A percentile compares a stretch with the other conserved stretches of the same genome.
These are phyloP conservation scores for Epistrophella euchroma DNA, from an alignment of 2,888 invertebrate genomes.

Conservation along the genomic window DNA sequence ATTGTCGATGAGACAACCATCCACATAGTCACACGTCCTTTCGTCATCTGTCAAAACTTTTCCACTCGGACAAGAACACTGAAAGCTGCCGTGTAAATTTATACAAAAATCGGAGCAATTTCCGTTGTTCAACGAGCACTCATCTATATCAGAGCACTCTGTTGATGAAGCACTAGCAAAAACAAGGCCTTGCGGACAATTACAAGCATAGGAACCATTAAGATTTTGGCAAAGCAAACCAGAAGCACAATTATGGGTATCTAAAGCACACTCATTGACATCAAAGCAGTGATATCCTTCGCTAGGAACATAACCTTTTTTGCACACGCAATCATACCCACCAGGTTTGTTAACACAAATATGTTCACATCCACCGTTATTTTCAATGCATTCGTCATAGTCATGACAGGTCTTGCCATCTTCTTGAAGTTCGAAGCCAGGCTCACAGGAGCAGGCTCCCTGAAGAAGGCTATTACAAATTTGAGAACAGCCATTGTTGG, in stretches of 20 bases:
- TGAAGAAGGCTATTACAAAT: slow-evolving; percentile 84
- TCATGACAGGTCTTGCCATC: slow-evolving; percentile 85
- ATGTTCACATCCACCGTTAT: slow-evolving; percentile 83
- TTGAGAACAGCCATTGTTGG: slow-evolving; percentile 87
- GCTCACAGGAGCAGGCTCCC: slow-evolving; percentile 83
- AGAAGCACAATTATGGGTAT: slow-evolving; percentile 79
- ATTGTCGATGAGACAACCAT: slow-evolving; percentile 84
- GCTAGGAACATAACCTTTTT: slow-evolving; percentile 82
- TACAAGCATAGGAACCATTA: slow-evolving; percentile 83
- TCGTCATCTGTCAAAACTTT: slow-evolving; percentile 78
- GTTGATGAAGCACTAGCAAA: slow-evolving; percentile 78
- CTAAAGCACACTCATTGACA: slow-evolving; percentile 85
- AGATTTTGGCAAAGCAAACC: slow-evolving; percentile 81
- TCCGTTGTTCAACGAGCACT: slow-evolving; percentile 82
- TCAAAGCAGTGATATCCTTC: slow-evolving; percentile 80
- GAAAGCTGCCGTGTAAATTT: slow-evolving; percentile 80
- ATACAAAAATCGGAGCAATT: slow-evolving; percentile 85
- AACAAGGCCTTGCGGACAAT: slow-evolving; percentile 84
- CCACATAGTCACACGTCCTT: slow-evolving; percentile 82
- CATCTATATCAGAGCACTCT: slow-evolving; percentile 84
- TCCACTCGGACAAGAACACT: slow-evolving; percentile 81
- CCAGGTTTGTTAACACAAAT: slow-evolving; percentile 84
- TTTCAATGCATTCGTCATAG: slow-evolving; percentile 85
- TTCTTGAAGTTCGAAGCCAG: slow-evolving; percentile 80
- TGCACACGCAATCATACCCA: slow-evolving; percentile 85